Base-by-base conservation (phyloP, 2,797 vertebrate species). In the Avahi laniger region DNA sequence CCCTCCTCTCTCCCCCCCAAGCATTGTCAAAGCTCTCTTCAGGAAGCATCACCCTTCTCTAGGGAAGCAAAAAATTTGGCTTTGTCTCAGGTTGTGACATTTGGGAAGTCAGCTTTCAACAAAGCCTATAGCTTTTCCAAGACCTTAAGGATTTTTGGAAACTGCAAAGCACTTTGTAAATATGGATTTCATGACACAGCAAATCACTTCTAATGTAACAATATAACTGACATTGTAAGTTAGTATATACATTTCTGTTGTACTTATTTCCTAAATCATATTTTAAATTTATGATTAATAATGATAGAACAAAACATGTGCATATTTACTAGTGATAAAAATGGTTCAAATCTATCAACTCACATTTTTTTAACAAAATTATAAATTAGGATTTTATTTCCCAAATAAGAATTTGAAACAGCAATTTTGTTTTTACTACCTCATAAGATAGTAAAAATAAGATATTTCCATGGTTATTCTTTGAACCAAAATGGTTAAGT, bases 1-100 rank as follows among this genome's bases (percentile, higher is more conserved):
- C 10, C 8, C 8, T 2, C 12, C 5, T 6, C 3, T 1, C 7
- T 6, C 4, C 1, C 63, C 17, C 33, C 17, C 33, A 48, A 5
- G 7, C 2, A 43, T 1, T 22, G 3, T 3, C 12, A 63, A 48
- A 63, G 18, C 4, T 46, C 12, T 13, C 1, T 12, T 22, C 35
- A 59, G 22, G 22, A 52, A 18, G 26, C 5, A 22, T 81, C 4
- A 24, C 8, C 22, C 13, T 69, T 57, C 33, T 13, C 10, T 30
- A 30, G 2, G 41, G 63, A 57, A 59, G 12, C 7, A 41, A 50
- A n/a, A 52, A 33, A 54, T 10, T n/a, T 30, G 24, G 11, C 46
- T 93, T 95, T 78, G 7, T 46, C 67, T 61, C 20, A 61, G 17
- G 20, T 3, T 54, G 11, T 57, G 33, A 70, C 11, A 35, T 54